phyloP scores from a whole-genome alignment of 1,140 invertebrate species.

The Temnothorax longispinosus region DNA sequence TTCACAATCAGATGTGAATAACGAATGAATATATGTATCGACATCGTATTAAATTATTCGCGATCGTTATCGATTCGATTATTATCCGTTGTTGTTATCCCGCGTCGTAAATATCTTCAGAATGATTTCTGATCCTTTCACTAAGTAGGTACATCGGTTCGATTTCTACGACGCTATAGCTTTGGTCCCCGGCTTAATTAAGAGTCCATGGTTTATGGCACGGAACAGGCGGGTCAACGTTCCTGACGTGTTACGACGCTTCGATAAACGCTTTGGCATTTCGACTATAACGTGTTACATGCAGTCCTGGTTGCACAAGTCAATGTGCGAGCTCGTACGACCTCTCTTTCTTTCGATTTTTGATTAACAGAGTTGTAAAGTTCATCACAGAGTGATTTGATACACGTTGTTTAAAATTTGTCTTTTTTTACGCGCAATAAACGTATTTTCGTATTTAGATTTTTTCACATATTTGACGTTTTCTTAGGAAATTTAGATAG shows the following conservation, averaged over 20 bases:
- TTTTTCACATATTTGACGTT: neutral
- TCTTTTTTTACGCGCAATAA: neutral
- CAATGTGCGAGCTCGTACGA: neutral
- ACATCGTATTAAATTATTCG: constrained; percentile 1
- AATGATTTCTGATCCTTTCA: constrained; percentile 45
- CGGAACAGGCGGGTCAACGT: constrained; percentile 49
- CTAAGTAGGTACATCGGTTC: neutral
- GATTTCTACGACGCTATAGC: constrained; percentile 12
- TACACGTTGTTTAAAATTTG: neutral
- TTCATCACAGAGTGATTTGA: neutral
- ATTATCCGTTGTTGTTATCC: constrained; percentile 40
- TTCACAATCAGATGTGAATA: neutral
- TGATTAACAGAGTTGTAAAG: constrained; percentile 1
- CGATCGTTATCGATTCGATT: constrained; percentile 43
- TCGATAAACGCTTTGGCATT: constrained; percentile 48
- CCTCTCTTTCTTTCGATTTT: constrained; percentile 14
- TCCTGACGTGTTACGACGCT: constrained; percentile 49
- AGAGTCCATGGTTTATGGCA: constrained; percentile 57
- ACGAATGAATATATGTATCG: constrained; percentile 5
- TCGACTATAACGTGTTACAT: constrained; percentile 23
- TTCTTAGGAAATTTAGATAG: neutral
- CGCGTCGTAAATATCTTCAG: constrained; percentile 39
- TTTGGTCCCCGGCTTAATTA: constrained; percentile 49
- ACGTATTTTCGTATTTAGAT: neutral
- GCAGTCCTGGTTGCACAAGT: neutral